phyloP scores from a whole-genome alignment of 2,113 vertebrate genomes.

The Leiothrix lutea region DNA sequence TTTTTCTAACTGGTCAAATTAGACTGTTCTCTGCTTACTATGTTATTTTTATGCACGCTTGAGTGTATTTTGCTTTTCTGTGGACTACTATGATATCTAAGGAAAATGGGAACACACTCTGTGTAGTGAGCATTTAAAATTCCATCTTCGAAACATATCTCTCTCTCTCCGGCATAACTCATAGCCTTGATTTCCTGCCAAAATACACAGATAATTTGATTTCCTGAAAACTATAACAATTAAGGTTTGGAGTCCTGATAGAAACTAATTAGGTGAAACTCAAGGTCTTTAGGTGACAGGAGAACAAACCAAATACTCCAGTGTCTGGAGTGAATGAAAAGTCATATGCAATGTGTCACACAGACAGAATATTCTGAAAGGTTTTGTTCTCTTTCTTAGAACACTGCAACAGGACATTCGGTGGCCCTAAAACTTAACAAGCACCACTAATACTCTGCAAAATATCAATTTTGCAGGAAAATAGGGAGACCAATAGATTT shows the following conservation, averaged over 20 bases:
- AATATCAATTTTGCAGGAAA: background rate
- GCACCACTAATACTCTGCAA: background rate
- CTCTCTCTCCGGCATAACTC: background rate
- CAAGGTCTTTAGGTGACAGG: background rate
- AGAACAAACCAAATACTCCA: background rate
- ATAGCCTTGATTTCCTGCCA: background rate
- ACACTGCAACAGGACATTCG: background rate
- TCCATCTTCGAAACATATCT: background rate
- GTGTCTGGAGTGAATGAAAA: background rate
- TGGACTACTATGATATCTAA: background rate
- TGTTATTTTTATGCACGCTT: background rate
- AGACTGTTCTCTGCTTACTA: background rate
- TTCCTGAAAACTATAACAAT: background rate
- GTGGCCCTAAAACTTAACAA: background rate
- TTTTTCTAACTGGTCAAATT: background rate
- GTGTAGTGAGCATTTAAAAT: background rate
- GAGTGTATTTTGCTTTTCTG: background rate
- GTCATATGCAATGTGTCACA: background rate
- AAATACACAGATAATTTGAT: background rate
- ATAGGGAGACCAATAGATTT: background rate
- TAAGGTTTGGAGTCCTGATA: background rate
- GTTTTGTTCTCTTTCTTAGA: background rate
- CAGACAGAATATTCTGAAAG: background rate
- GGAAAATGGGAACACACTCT: background rate
- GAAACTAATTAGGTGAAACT: background rate